phyloP scores from a whole-genome alignment of 2,888 invertebrate species.

The Cheilosia soror region DNA sequence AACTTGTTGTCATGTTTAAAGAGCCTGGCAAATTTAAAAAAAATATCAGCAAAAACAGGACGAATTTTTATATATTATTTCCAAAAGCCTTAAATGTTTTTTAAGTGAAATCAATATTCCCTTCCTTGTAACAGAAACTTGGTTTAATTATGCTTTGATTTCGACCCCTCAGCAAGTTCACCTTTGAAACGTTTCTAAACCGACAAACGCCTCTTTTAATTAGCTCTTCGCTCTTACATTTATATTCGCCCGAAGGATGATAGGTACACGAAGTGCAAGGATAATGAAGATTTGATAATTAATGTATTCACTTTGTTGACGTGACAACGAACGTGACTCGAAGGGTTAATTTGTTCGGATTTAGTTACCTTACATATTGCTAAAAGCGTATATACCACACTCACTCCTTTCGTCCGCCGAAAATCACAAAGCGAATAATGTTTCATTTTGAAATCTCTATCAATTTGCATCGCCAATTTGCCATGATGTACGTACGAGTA shows the following conservation, averaged over 20 bases:
- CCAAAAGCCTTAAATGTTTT: no score
- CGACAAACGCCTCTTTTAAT: not conserved
- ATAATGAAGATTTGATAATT: slow-evolving; percentile 30
- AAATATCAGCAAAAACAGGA: no score
- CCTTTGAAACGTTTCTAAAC: not conserved
- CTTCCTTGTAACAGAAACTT: no score
- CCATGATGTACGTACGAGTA: not conserved
- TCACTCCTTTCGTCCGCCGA: slow-evolving; percentile 1
- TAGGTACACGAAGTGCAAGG: not conserved
- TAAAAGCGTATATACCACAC: not conserved
- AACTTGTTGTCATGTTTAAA: no score
- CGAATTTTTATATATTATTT: no score
- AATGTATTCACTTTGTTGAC: slow-evolving; percentile 24
- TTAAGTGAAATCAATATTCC: no score
- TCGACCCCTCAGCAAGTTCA: not conserved
- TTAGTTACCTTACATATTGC: not conserved
- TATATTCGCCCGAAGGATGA: not conserved
- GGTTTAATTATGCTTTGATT: not conserved
- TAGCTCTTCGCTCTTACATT: not conserved
- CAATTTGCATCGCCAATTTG: slow-evolving; percentile 22
- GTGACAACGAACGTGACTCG: slow-evolving; percentile 16
- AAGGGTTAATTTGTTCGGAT: slow-evolving; percentile 2
- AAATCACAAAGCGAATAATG: slow-evolving; percentile 29
- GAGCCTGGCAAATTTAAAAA: no score
- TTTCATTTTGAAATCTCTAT: slow-evolving; percentile 22